A percentile compares a stretch with the other conserved stretches of the same genome.
These are phyloP conservation scores for Acleris laterana DNA, from an alignment of 2,888 invertebrate genomes.

Conservation along the genomic window DNA sequence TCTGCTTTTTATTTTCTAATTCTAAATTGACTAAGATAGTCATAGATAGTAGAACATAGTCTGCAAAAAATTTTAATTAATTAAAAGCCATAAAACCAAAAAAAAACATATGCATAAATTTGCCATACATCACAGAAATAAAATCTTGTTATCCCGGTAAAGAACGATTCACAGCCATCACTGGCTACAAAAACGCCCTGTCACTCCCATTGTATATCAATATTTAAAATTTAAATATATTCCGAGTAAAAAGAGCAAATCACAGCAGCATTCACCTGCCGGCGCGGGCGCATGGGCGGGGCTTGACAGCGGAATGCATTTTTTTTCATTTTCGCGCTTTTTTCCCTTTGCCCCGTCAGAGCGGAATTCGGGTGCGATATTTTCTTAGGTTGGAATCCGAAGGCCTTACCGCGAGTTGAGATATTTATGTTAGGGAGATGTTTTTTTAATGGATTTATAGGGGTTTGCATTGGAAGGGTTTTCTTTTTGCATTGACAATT, in stretches of 20 bases:
- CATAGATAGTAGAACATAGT: too few relatives aligned
- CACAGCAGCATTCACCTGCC: constrained; percentile 81
- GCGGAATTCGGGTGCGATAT: constrained; percentile 84
- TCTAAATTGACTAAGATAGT: too few relatives aligned
- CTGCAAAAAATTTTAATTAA: too few relatives aligned
- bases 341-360: constrained; percentile 73
- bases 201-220: constrained; percentile 77
- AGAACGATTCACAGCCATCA: constrained; percentile 12
- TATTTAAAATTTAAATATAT: constrained; percentile 69
- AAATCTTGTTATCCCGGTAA: not conserved
- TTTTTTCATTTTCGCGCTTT: constrained; percentile 60
- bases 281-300: constrained; percentile 75
- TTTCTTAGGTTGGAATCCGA: constrained; percentile 78
- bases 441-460: constrained; percentile 71
- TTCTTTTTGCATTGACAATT: constrained; percentile 4
- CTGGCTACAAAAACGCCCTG: constrained; percentile 45
- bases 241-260: constrained; percentile 69
- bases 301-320: constrained; percentile 64
- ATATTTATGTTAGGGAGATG: constrained; percentile 75
- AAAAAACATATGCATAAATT: too few relatives aligned
- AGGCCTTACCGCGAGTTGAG: constrained; percentile 72
- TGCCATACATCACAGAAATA: too few relatives aligned
- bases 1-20: too few relatives aligned
- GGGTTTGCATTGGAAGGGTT: constrained; percentile 45
- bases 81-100: too few relatives aligned